Conservation (phyloP, 2,888 invertebrate genomes). For the Pandemis cinnamomeana region DNA sequence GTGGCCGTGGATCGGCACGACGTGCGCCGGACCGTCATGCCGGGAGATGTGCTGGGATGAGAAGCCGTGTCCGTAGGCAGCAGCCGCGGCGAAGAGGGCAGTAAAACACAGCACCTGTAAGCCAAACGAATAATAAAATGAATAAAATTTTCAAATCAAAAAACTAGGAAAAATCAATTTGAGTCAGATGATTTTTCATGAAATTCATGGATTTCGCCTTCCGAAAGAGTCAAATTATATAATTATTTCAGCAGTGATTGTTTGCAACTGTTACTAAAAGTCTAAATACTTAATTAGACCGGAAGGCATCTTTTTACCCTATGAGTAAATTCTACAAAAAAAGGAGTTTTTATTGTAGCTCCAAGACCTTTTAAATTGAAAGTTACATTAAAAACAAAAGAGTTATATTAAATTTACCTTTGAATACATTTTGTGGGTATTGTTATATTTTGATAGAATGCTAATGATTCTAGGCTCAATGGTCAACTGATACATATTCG, state of each 20-base stretch:
- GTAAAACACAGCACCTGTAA: conserved; percentile 48
- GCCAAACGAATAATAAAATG: background rate
- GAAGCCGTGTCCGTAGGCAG: conserved; percentile 50
- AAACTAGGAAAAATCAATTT: too few relatives aligned
- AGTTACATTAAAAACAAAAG: background rate
- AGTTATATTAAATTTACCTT: conserved; percentile 60
- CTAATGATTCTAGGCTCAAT: conserved; percentile 57
- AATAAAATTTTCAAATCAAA: too few relatives aligned
- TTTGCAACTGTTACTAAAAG: too few relatives aligned
- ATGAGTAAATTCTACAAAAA: too few relatives aligned
- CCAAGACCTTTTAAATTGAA: background rate
- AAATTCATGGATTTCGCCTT: too few relatives aligned
- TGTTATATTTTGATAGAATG: conserved; percentile 46
- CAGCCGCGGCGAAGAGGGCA: conserved; percentile 44
- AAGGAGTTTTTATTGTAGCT: too few relatives aligned
- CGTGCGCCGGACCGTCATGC: conserved; percentile 51
- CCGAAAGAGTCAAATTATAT: too few relatives aligned
- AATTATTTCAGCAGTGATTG: too few relatives aligned
- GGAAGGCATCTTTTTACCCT: too few relatives aligned
- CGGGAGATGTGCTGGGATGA: conserved; percentile 53
- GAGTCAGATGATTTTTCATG: too few relatives aligned
- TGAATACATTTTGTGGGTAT: conserved; percentile 64
- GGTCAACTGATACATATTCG: conserved; percentile 68
- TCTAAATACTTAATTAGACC: too few relatives aligned
- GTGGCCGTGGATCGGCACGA: conserved; percentile 47